Percentiles rank a stretch among this genome's conserved stretches.
phyloP scores from a whole-genome alignment of 1,140 invertebrate genomes.

The Aleiodes sp. region DNA sequence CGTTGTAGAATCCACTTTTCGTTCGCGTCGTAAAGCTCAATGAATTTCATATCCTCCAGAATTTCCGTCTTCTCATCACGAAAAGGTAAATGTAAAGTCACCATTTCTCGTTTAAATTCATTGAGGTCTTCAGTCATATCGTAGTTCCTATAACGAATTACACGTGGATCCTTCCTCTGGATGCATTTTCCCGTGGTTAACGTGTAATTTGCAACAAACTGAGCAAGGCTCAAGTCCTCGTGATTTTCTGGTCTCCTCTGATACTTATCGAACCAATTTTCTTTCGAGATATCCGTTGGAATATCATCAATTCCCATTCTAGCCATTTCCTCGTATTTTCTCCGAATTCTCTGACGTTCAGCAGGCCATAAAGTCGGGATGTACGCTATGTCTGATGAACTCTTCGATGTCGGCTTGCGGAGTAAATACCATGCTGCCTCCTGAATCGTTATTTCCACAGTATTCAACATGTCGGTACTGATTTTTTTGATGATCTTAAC shows the following conservation, averaged over 20 bases:
- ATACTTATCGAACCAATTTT: constrained; percentile 51
- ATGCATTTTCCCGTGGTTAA: constrained; percentile 42
- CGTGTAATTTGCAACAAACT: constrained; percentile 47
- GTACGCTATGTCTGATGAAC: constrained; percentile 7
- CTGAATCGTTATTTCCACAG: constrained; percentile 30
- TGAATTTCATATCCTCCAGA: constrained; percentile 45
- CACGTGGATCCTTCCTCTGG: constrained; percentile 36
- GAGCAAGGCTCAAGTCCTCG: constrained; percentile 38
- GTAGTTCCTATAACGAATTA: constrained; percentile 55
- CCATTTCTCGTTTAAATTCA: constrained; percentile 49
- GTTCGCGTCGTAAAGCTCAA: constrained; percentile 37
- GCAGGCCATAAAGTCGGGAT: constrained; percentile 27
- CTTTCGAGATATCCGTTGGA: constrained; percentile 46
- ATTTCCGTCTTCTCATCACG: constrained; percentile 48
- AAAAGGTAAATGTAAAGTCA: constrained; percentile 51
- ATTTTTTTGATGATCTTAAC: constrained; percentile 37
- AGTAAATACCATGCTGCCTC: constrained; percentile 55
- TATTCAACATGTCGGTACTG: constrained; percentile 26
- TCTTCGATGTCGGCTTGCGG: constrained; percentile 28
- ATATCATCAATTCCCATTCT: constrained; percentile 19
- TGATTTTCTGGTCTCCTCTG: constrained; percentile 41
- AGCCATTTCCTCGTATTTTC: constrained; percentile 22
- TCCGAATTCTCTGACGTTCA: constrained; percentile 23
- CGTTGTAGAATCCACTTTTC: background rate
- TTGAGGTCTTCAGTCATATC: constrained; percentile 44